Percentiles rank a stretch among this genome's conserved stretches.
These are phyloP conservation scores for Cryptoprocta ferox DNA, from an alignment of 2,797 vertebrate genomes.

Conservation along the genomic window DNA sequence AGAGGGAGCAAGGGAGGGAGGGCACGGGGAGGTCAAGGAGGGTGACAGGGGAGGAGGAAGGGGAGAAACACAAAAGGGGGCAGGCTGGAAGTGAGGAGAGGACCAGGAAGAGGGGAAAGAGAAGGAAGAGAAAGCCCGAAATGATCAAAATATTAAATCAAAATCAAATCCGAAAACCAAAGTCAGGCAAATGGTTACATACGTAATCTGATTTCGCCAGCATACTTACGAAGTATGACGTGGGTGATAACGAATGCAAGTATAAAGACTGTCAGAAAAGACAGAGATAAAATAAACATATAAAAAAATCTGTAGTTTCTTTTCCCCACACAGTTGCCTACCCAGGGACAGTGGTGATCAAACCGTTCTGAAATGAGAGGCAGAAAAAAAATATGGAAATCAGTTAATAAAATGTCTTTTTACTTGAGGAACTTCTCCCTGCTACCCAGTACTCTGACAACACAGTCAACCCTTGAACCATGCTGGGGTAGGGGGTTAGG, in stretches of 20 bases:
- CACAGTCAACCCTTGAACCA: neutral
- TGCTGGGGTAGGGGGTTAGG: neutral
- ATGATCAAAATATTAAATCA: constrained; percentile 78
- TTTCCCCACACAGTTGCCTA: constrained; percentile 99
- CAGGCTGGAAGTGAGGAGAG: neutral
- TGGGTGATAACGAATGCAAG: constrained; percentile 98
- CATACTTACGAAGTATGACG: constrained; percentile 98
- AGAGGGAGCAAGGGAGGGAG: neutral
- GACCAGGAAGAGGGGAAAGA: neutral
- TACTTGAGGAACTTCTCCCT: constrained; percentile 46
- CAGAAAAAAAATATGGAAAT: constrained; percentile 85
- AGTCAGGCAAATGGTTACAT: constrained; percentile 85
- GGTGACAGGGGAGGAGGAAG: neutral
- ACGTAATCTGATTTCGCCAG: constrained; percentile 85
- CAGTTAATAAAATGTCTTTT: constrained; percentile 83
- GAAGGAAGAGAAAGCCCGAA: constrained; percentile 40
- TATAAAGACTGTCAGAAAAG: constrained; percentile 99
- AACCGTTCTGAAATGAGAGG: constrained; percentile 95
- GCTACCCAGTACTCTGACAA: neutral
- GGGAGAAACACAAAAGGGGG: neutral
- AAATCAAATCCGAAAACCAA: constrained; percentile 80
- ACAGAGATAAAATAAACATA: constrained; percentile 99
- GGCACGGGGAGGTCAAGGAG: neutral
- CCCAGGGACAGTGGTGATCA: constrained; percentile 99
- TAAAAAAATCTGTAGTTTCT: constrained; percentile 99